Percentiles rank a stretch among this genome's conserved stretches.
These are phyloP conservation scores for Dryoscopus gambensis DNA, from an alignment of 2,113 vertebrate species.

Conservation along the genomic window DNA sequence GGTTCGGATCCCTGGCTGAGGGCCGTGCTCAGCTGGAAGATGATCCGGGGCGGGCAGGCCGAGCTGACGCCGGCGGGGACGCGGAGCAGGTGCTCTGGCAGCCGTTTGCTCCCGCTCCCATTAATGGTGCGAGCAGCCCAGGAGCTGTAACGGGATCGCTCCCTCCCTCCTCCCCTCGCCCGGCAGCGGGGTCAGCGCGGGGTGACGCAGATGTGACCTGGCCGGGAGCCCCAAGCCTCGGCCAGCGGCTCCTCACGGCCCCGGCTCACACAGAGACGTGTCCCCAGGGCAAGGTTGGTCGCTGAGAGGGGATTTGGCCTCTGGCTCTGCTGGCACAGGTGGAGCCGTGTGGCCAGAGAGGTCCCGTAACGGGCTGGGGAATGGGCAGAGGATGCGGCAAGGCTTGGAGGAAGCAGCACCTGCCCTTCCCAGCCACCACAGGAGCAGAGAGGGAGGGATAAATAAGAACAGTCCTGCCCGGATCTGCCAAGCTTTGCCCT, in stretches of 20 bases:
- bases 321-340: neutral
- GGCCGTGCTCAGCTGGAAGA: neutral
- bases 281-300: neutral
- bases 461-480: neutral
- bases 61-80: neutral
- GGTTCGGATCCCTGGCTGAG: neutral
- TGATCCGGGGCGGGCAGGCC: neutral
- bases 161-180: neutral
- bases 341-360: fast-evolving
- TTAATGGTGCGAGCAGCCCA: neutral
- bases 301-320: neutral
- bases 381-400: neutral
- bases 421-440: neutral
- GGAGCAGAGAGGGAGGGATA: neutral
- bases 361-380: neutral
- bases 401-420: neutral
- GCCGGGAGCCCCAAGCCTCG: neutral
- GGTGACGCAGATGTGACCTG: neutral
- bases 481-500: neutral
- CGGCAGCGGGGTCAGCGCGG: neutral
- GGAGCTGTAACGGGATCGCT: neutral
- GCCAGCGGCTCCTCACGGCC: neutral
- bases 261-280: fast-evolving
- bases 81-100: conserved; percentile 29
- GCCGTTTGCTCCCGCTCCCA: neutral